phyloP scores from a whole-genome alignment of 2,888 invertebrate species.

The Mesoligia furuncula region DNA sequence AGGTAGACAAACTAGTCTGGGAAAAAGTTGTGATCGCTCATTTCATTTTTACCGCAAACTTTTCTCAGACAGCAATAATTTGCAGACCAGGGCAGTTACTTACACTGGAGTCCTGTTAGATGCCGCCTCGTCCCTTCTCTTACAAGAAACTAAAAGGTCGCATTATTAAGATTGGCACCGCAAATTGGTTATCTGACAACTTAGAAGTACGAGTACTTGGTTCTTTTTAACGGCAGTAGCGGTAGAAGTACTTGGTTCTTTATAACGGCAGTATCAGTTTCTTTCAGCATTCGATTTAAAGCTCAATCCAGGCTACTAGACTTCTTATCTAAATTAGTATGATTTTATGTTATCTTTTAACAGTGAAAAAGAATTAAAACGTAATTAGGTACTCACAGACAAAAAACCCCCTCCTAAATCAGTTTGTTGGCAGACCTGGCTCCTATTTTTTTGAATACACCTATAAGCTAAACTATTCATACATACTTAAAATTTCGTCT shows the following conservation, averaged over 20 bases:
- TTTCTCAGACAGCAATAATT: slow-evolving; percentile 21
- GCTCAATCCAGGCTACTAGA: neutral
- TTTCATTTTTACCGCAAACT: slow-evolving; percentile 19
- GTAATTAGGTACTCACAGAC: no score
- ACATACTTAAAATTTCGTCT: no score
- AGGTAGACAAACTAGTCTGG: neutral
- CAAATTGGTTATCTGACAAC: neutral
- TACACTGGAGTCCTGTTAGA: neutral
- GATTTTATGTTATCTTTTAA: neutral
- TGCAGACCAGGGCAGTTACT: slow-evolving; percentile 24
- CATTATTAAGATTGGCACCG: slow-evolving; percentile 4
- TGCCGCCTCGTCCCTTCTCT: neutral
- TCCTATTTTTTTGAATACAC: no score
- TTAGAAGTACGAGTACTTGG: no score
- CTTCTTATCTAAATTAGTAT: neutral
- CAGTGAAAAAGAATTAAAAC: no score
- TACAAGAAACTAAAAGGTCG: neutral
- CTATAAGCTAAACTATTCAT: no score
- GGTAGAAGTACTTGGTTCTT: neutral
- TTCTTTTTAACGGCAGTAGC: neutral
- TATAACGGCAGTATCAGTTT: neutral
- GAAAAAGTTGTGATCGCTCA: neutral
- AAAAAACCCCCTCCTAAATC: no score
- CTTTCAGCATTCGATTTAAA: neutral
- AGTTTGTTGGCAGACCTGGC: no score